Base-by-base conservation (phyloP, 2,113 vertebrate species). In the Panthera tigris region DNA sequence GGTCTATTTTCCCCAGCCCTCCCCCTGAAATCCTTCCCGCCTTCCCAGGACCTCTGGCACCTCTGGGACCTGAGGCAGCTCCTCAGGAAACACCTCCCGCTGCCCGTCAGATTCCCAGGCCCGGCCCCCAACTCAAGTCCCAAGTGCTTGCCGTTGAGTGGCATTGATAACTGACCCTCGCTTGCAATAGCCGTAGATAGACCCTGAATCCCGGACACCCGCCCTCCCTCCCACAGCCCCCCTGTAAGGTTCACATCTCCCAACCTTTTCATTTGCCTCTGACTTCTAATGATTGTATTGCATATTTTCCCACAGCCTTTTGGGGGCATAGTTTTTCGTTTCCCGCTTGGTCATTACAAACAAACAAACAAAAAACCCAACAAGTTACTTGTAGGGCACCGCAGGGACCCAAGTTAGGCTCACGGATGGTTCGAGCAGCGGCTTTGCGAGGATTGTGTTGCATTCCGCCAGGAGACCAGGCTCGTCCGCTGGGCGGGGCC, bases 291-390 rank as follows among this genome's bases (percentile, higher is more conserved):
- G 87, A 74, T 89, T 88, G 91, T 97, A 94, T 78, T 78, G 68
- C 80, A 66, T 87, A 82, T 89, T 98, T 98, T 94, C n/a, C 92
- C 96, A 87, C 86, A 73, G 86, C 86, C 68, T 86, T 91, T 96
- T 57, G 68, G 89, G 97, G 50, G 79, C 91, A 89, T 63, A 66
- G 84, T 96, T 78, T 48, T 97, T 95, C 97, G 92, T 93, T 97
- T 98, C 98, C 98, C 85, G 95, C 94, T 97, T 96, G 95, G 97
- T 98, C 97, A 81, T 98, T 98, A 85, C 97, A 96, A 96, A 98
- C n/a, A 57, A 27, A 68, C n/a, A 66, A 95, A 45, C 45, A 45
- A 95, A 98, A 29, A 95, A 97, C 57, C 57, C 57, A 21, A 61
- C 57, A 97, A 96, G 88, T 79, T 0, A 94, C 94, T 98, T 91